These are phyloP conservation scores for Blennius ocellaris DNA, from an alignment of 2,113 vertebrate genomes.

Conservation along the genomic window DNA sequence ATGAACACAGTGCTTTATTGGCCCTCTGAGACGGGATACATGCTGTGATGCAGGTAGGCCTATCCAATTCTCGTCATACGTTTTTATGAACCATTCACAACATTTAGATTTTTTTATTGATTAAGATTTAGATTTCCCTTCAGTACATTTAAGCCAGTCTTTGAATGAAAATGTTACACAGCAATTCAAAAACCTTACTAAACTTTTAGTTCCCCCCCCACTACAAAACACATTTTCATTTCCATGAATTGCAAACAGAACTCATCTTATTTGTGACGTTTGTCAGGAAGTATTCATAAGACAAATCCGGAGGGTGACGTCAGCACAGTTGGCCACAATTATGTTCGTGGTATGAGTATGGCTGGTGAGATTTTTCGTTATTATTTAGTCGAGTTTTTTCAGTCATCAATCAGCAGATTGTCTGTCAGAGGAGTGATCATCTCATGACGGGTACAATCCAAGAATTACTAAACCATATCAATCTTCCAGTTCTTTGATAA, in stretches of 20 bases:
- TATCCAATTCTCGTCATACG: conserved; percentile 11
- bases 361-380: conserved; percentile 6
- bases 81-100: too few relatives aligned
- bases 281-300: background rate
- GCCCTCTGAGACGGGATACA: conserved; percentile 32
- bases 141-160: too few relatives aligned
- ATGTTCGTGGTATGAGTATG: background rate
- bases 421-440: conserved; percentile 16
- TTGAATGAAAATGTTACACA: too few relatives aligned
- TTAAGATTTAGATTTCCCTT: too few relatives aligned
- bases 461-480: background rate
- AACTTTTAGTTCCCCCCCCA: too few relatives aligned
- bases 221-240: background rate
- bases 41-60: conserved; percentile 49
- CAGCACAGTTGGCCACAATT: background rate
- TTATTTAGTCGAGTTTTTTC: background rate
- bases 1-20: conserved; percentile 47
- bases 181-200: too few relatives aligned
- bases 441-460: conserved; percentile 6
- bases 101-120: too few relatives aligned
- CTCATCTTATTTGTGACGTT: too few relatives aligned
- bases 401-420: conserved; percentile 3
- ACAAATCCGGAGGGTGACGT: background rate
- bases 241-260: background rate
- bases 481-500: background rate